A percentile compares a stretch with the other conserved stretches of the same genome.
These are phyloP conservation scores for Sarcophaga peregrina DNA, from an alignment of 1,140 invertebrate species.

Conservation along the genomic window DNA sequence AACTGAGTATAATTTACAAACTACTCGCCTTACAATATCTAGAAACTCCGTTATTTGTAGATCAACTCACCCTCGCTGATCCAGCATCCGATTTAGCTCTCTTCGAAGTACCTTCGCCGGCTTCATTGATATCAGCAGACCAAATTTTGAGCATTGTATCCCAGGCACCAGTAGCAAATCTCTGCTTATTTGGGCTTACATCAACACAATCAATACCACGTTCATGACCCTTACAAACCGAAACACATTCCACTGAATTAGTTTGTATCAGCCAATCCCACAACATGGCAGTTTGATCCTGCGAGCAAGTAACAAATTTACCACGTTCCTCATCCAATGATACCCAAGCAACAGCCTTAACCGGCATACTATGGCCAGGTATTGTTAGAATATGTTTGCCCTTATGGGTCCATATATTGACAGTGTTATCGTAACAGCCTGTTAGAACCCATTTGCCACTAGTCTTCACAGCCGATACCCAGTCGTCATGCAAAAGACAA, in stretches of 20 bases:
- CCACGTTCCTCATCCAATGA: constrained; percentile 73
- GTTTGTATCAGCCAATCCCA: constrained; percentile 87
- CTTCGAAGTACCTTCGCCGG: constrained; percentile 51
- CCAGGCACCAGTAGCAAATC: constrained; percentile 93
- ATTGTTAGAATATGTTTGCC: constrained; percentile 86
- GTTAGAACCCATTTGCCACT: constrained; percentile 86
- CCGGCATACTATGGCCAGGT: constrained; percentile 84
- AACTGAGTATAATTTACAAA: background rate
- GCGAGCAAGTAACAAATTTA: constrained; percentile 87
- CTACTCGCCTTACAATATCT: background rate
- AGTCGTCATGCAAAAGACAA: constrained; percentile 93
- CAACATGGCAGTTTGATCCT: constrained; percentile 91
- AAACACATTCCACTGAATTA: constrained; percentile 84
- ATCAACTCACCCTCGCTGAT: constrained; percentile 67
- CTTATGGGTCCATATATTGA: constrained; percentile 89
- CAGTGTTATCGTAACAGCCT: constrained; percentile 94
- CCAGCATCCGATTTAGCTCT: constrained; percentile 67
- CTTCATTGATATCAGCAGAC: constrained; percentile 72
- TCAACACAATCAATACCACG: constrained; percentile 87
- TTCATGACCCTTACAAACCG: constrained; percentile 88
- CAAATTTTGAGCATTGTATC: constrained; percentile 86
- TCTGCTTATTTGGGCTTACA: constrained; percentile 73
- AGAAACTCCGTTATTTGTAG: too few relatives aligned
- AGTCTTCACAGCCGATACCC: constrained; percentile 88
- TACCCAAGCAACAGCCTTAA: constrained; percentile 91